Conservation (phyloP, 2,113 vertebrate species). For the Aspidoscelis tigris region DNA sequence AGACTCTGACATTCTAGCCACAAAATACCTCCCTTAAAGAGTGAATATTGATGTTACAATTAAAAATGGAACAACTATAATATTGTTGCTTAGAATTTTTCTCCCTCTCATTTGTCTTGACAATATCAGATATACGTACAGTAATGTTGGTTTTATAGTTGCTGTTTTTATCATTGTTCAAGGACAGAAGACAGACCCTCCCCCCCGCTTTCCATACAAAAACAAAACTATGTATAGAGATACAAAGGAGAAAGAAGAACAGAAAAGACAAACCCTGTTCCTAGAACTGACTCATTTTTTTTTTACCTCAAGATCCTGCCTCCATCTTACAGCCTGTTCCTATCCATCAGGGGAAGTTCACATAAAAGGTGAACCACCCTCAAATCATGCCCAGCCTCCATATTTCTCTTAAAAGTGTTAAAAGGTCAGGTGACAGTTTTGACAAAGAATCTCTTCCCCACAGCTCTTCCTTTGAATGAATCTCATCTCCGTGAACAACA, state of each 20-base stretch:
- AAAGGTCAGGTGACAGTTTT: neutral
- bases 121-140: constrained; percentile 1
- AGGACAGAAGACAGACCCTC: too few species aligned
- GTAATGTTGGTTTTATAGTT: neutral
- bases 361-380: too few species aligned
- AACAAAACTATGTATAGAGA: neutral
- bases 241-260: neutral
- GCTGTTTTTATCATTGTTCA: neutral
- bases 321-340: too few species aligned
- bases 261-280: neutral
- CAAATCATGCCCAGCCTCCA: too few species aligned
- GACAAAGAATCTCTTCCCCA: neutral
- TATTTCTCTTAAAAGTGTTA: neutral
- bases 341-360: too few species aligned
- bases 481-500: neutral
- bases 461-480: too few species aligned
- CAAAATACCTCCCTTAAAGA: neutral
- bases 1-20: too few species aligned
- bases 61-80: constrained; percentile 5
- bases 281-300: neutral
- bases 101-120: constrained; percentile 44
- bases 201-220: neutral
- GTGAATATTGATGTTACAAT: neutral
- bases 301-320: too few species aligned
- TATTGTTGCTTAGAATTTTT: neutral